Conservation (phyloP, 2,113 vertebrate species). For the Thermophis baileyi region DNA sequence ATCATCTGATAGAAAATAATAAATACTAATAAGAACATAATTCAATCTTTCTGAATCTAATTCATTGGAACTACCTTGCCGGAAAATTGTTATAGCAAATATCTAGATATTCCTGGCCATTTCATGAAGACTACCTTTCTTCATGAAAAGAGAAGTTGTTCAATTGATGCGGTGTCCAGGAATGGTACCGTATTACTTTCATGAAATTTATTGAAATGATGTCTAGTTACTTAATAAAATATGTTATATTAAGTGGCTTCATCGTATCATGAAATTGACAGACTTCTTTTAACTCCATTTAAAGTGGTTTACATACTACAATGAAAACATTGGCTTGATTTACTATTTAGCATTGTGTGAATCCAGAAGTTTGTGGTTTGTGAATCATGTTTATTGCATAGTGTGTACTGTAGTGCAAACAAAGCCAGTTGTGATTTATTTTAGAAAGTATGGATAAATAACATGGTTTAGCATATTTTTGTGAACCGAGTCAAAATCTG, state of each 20-base stretch:
- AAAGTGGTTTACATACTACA: not conserved
- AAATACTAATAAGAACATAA: not conserved
- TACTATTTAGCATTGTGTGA: not conserved
- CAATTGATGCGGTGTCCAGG: not conserved
- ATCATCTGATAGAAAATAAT: not conserved
- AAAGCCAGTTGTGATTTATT: not conserved
- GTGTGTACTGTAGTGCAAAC: not conserved
- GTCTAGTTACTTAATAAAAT: not conserved
- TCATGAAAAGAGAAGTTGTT: not conserved
- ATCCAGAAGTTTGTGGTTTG: not conserved
- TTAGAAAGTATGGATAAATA: not conserved
- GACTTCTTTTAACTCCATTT: not conserved
- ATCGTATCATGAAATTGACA: not conserved
- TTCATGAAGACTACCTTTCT: not conserved
- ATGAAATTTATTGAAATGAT: not conserved
- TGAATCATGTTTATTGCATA: not conserved
- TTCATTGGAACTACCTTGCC: not conserved
- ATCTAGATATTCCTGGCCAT: not conserved
- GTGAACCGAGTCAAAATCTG: not conserved
- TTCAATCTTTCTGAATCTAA: not conserved
- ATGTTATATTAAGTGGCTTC: not conserved
- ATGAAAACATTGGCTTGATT: not conserved
- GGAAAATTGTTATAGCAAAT: not conserved
- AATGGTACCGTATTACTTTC: not conserved
- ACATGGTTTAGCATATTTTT: not conserved